Evolutionary conservation across 2,888 invertebrate species (phyloP), one percentile per base, ranked within the genome.

Genomic region (Diplazon laetatorius): DNA sequence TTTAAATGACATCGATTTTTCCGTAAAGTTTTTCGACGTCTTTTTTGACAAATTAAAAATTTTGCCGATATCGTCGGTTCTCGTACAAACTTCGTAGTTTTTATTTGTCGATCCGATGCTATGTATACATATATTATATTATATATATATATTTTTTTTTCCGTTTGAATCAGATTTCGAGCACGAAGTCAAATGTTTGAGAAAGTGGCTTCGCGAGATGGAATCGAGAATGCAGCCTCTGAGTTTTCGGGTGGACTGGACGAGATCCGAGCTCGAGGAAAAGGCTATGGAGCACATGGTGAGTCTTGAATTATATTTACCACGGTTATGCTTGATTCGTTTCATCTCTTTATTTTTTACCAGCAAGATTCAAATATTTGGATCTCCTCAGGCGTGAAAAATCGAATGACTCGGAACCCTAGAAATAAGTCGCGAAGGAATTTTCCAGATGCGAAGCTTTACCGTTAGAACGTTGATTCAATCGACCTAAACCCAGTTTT

Each of bases 131-230:
- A n/a, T n/a, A n/a, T n/a, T n/a, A n/a, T n/a, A n/a, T n/a, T n/a
- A 14, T 4, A 25, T 25, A 22, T 22, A n/a, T 25, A 4, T 5
- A 52, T 25, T 14, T 9, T 25, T 20, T 42, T 9, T 46, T 42
- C 62, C 18, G 62, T 69, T 4, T n/a, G 1, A 2, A 37, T 80
- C 80, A 96, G 96, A 96, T 91, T 93, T 96, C 59, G 94, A 95
- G 55, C 94, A 95, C 85, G 96, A 96, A 91, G 92, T 96, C 60
- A 94, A 94, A 76, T 95, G 95, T 87, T 92, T 98, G 77, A 94
- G 96, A 42, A 95, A 95, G 86, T 98, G 97, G 97, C 92, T 98
- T 83, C 95, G 96, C 86, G 95, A 95, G 85, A 96, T 97, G 94
- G 97, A 97, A 91, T 93, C 94, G 8, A 94, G 95, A 60, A 92